Percentiles rank a stretch among this genome's conserved stretches.
phyloP scores from a whole-genome alignment of 2,113 vertebrate genomes.

The Syngnathus typhle region DNA sequence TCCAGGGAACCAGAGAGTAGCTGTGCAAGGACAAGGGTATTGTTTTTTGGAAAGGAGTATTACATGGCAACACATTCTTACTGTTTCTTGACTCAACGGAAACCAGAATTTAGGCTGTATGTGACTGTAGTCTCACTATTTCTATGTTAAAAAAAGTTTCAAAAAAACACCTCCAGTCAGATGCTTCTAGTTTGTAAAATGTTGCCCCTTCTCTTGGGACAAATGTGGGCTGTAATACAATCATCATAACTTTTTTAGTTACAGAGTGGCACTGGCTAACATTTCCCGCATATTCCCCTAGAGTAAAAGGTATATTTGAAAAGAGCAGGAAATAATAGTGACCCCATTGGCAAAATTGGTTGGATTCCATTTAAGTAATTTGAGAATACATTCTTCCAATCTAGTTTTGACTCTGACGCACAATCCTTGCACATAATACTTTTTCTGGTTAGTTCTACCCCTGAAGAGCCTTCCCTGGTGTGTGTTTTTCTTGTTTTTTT shows the following conservation, averaged over 20 bases:
- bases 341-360: not conserved
- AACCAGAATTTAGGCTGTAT: no score
- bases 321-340: not conserved
- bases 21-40: not conserved
- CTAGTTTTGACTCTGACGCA: conserved; percentile 19
- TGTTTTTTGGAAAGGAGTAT: not conserved
- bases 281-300: not conserved
- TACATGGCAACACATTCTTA: not conserved
- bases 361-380: not conserved
- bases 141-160: not conserved
- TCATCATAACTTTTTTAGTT: not conserved
- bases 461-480: conserved; percentile 23
- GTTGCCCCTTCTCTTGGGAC: not conserved
- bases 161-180: not conserved
- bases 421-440: conserved; percentile 21
- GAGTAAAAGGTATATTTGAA: not conserved
- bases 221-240: not conserved
- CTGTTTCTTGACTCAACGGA: not conserved
- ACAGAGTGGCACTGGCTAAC: not conserved
- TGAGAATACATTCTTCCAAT: not conserved
- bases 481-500: conserved; percentile 34
- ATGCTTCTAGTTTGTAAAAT: not conserved
- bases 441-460: conserved; percentile 39
- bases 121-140: not conserved
- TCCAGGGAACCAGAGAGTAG: conserved; percentile 18